These are phyloP conservation scores for Nomada flava DNA, from an alignment of 2,888 invertebrate genomes.

Conservation along the genomic window DNA sequence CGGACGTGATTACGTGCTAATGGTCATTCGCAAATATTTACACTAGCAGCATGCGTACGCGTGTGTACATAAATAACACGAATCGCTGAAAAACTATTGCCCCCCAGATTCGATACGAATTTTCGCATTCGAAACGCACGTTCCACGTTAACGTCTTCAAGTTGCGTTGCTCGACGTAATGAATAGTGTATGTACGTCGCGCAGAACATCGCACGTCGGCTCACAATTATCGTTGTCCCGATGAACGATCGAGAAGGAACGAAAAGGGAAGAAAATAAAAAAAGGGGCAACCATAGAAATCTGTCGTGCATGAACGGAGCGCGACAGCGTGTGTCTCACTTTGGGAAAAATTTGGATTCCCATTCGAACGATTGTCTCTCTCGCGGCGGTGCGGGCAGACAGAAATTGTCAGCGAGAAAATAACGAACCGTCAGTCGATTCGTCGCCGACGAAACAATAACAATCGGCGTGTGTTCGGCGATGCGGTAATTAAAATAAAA, in stretches of 20 bases:
- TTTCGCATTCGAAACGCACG: not conserved
- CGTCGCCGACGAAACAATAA: constrained; percentile 75
- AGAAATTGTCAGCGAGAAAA: constrained; percentile 59
- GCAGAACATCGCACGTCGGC: not conserved
- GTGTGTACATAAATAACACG: constrained; percentile 45
- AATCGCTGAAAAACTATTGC: constrained; percentile 35
- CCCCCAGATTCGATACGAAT: not conserved
- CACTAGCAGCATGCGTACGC: constrained; percentile 6
- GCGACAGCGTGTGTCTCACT: not conserved
- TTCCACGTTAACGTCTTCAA: not conserved
- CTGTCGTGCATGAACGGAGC: constrained; percentile 27
- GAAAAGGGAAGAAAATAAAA: not conserved
- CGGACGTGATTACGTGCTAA: constrained; percentile 43
- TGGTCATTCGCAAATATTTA: constrained; percentile 64
- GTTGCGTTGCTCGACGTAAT: not conserved
- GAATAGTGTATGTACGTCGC: too few relatives aligned
- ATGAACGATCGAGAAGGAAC: not conserved
- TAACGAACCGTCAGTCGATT: constrained; percentile 68
- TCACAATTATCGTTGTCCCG: constrained; percentile 28
- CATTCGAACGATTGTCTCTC: constrained; percentile 17
- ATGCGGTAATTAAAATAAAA: constrained; percentile 81
- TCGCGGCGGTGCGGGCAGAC: constrained; percentile 37
- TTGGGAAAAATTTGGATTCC: constrained; percentile 42
- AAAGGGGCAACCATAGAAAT: not conserved
- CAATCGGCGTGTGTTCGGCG: constrained; percentile 74